These are phyloP conservation scores for Microchrysa polita DNA, from an alignment of 2,888 invertebrate species.

Conservation along the genomic window DNA sequence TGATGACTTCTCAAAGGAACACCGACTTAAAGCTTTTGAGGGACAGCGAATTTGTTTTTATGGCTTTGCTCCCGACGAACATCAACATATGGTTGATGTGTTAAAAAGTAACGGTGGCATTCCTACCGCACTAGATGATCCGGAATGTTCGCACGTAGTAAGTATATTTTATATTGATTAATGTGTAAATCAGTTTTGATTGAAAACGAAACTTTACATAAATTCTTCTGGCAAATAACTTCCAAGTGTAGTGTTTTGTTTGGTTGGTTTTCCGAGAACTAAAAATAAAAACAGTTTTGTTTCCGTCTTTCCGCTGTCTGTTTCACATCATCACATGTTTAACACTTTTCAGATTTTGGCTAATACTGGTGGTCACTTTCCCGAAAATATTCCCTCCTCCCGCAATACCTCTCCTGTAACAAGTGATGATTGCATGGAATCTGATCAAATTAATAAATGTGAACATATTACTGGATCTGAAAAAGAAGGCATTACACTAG, in stretches of 20 bases:
- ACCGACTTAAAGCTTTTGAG: constrained; percentile 87
- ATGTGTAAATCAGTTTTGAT: constrained; percentile 4
- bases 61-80: constrained; percentile 90
- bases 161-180: constrained; percentile 64
- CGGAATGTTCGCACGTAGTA: constrained; percentile 91
- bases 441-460: not conserved
- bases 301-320: constrained; percentile 45
- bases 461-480: constrained; percentile 51
- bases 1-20: constrained; percentile 74
- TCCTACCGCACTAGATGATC: constrained; percentile 79
- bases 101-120: constrained; percentile 87
- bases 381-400: constrained; percentile 57
- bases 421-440: constrained; percentile 16
- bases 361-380: constrained; percentile 64
- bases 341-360: constrained; percentile 62
- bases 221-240: too few species aligned
- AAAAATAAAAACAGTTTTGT: constrained; percentile 34
- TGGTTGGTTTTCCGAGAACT: too few species aligned
- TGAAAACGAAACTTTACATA: too few species aligned
- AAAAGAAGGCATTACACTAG: constrained; percentile 41
- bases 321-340: constrained; percentile 49
- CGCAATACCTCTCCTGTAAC: constrained; percentile 47
- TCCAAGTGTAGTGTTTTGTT: too few species aligned
- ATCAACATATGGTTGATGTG: constrained; percentile 91
- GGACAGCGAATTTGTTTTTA: constrained; percentile 88